A percentile compares a stretch with the other conserved stretches of the same genome.
Conservation (phyloP, 2,797 vertebrate species). For the Melanotaenia boesemani region DNA sequence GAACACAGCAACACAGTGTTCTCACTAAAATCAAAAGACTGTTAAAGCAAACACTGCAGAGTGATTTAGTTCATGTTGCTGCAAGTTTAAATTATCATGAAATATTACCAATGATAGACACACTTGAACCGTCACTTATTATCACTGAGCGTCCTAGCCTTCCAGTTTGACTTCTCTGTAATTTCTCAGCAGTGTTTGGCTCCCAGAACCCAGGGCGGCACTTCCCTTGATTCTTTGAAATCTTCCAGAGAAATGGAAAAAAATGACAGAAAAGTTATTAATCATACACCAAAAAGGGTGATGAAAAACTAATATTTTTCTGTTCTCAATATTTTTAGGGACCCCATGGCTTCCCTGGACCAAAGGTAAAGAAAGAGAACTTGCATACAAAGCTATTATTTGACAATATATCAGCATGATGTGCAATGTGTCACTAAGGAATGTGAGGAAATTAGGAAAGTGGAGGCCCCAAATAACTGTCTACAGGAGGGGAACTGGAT, state of each 20-base stretch:
- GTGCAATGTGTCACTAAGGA: too few species aligned
- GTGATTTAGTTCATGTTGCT: neutral
- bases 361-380: slow-evolving; percentile 89
- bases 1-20: neutral
- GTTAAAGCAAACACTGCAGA: neutral
- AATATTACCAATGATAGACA: neutral
- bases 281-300: neutral
- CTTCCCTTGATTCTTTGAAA: neutral
- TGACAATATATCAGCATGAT: too few species aligned
- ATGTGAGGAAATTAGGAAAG: too few species aligned
- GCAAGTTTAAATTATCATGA: neutral
- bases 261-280: neutral
- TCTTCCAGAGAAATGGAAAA: neutral
- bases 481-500: too few species aligned
- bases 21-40: neutral
- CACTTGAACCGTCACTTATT: too few species aligned
- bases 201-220: neutral
- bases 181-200: slow-evolving; percentile 7
- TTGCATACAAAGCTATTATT: neutral
- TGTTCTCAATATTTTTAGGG: slow-evolving; percentile 83
- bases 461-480: too few species aligned
- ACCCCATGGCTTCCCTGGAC: slow-evolving; percentile 95
- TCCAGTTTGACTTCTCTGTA: neutral
- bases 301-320: neutral
- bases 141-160: neutral